phyloP scores from a whole-genome alignment of 2,797 vertebrate genomes.

The Eidolon dupreanum region DNA sequence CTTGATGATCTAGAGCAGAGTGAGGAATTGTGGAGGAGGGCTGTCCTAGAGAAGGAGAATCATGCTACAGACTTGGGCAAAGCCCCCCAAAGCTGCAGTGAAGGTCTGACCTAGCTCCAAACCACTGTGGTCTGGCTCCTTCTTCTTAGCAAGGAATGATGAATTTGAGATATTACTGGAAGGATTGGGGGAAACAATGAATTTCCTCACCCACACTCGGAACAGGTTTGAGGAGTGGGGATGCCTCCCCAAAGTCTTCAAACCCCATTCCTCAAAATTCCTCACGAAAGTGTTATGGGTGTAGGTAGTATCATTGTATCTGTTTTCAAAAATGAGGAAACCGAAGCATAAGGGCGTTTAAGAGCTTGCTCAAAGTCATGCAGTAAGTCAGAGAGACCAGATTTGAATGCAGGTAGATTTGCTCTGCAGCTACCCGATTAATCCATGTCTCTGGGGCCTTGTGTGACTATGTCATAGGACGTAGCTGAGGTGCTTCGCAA shows the following conservation, averaged over 20 bases:
- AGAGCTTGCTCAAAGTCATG: not conserved
- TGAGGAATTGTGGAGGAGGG: not conserved
- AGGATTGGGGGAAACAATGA: slow-evolving; percentile 72
- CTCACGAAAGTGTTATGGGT: not conserved
- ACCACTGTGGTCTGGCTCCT: slow-evolving; percentile 77
- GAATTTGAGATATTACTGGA: slow-evolving; percentile 77
- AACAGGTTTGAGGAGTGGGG: not conserved
- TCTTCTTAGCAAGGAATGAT: slow-evolving; percentile 72
- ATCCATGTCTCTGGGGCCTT: not conserved
- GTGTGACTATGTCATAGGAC: not conserved
- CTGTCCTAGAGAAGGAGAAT: slow-evolving; percentile 29
- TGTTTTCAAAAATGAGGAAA: slow-evolving; percentile 24
- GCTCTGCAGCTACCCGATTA: not conserved
- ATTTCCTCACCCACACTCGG: slow-evolving; percentile 63
- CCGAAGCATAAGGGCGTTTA: not conserved
- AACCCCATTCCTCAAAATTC: slow-evolving; percentile 3
- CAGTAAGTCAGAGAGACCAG: not conserved
- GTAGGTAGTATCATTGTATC: not conserved
- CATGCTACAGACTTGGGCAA: slow-evolving; percentile 51
- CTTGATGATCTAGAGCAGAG: slow-evolving; percentile 40
- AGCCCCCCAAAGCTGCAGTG: slow-evolving; percentile 63
- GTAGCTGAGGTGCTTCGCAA: not conserved
- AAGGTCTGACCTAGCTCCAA: slow-evolving; percentile 76
- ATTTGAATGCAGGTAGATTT: not conserved
- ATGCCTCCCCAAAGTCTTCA: not conserved